Conservation (phyloP, 1,140 invertebrate species). For the Cotesia chilonis region DNA sequence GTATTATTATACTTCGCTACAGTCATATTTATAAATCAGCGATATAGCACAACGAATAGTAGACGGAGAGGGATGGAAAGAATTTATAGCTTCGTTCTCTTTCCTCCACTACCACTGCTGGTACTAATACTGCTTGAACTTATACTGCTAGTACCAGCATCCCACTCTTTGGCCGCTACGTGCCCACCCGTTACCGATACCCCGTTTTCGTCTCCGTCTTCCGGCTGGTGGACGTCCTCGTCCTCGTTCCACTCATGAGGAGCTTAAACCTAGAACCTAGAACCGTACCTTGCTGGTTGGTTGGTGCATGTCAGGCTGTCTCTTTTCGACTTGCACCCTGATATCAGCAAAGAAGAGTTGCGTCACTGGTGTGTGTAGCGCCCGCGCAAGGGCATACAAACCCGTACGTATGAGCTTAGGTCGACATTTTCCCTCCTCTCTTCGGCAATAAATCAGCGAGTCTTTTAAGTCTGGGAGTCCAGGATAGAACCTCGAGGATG, state of each 20-base stretch:
- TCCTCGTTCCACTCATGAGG: background rate
- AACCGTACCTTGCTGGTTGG: conserved; percentile 2
- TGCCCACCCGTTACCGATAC: conserved; percentile 13
- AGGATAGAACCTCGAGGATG: conserved; percentile 25
- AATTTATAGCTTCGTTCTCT: conserved; percentile 67
- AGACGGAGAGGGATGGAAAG: conserved; percentile 63
- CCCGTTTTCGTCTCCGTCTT: conserved; percentile 32
- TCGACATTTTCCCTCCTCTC: conserved; percentile 65
- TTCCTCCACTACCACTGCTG: conserved; percentile 47
- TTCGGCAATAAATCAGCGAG: conserved; percentile 65
- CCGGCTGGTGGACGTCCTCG: conserved; percentile 22
- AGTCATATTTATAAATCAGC: conserved; percentile 69
- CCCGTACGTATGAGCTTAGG: conserved; percentile 64
- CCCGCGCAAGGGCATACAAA: conserved; percentile 58
- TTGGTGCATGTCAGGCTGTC: conserved; percentile 37
- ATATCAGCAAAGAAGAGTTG: background rate
- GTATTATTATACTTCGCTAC: conserved; percentile 67
- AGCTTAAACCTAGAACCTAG: too few species aligned
- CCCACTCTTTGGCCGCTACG: conserved; percentile 13
- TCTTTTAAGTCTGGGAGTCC: conserved; percentile 58
- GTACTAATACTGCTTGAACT: conserved; percentile 30
- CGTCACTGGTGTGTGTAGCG: background rate
- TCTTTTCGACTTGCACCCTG: conserved; percentile 39
- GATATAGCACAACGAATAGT: conserved; percentile 62
- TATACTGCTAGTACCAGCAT: conserved; percentile 28